Evolutionary conservation across 92 coral and sea anemone genomes (phyloP).

Genomic region (Epizoanthus rinbou): DNA sequence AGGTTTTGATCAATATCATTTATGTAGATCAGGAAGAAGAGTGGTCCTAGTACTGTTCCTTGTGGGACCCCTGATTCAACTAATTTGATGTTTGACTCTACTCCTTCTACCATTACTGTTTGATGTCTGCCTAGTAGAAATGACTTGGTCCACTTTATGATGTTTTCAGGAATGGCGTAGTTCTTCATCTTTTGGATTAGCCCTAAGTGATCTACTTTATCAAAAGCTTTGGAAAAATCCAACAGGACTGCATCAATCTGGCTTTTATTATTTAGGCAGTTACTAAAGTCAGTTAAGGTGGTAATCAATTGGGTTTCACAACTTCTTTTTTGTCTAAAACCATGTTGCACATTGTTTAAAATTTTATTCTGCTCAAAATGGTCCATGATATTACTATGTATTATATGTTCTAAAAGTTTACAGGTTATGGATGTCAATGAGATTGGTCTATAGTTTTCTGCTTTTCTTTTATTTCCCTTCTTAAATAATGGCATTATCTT

Average conservation of each 20-base stretch:
- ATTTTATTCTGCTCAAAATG: background rate
- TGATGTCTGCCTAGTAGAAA: slow-evolving; percentile 8
- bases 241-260: background rate
- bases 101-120: background rate
- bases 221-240: slow-evolving; percentile 1
- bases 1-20: slow-evolving; percentile 21
- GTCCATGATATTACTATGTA: too few species aligned
- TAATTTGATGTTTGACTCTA: background rate
- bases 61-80: background rate
- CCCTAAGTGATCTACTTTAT: slow-evolving; percentile 4
- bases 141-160: background rate
- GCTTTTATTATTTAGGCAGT: background rate
- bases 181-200: slow-evolving; percentile 9
- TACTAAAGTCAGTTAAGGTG: background rate
- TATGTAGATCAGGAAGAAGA: slow-evolving; percentile 15
- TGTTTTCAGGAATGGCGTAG: slow-evolving; percentile 8
- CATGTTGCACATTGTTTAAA: background rate
- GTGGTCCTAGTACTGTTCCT: slow-evolving; percentile 10
- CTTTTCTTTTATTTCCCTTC: too few species aligned
- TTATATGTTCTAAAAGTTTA: too few species aligned
- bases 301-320: slow-evolving; percentile 14
- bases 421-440: too few species aligned
- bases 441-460: too few species aligned
- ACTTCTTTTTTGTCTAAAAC: background rate
- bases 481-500: too few species aligned